phyloP scores from a whole-genome alignment of 2,888 invertebrate species.

The Lepidocyrtinus sp. region DNA sequence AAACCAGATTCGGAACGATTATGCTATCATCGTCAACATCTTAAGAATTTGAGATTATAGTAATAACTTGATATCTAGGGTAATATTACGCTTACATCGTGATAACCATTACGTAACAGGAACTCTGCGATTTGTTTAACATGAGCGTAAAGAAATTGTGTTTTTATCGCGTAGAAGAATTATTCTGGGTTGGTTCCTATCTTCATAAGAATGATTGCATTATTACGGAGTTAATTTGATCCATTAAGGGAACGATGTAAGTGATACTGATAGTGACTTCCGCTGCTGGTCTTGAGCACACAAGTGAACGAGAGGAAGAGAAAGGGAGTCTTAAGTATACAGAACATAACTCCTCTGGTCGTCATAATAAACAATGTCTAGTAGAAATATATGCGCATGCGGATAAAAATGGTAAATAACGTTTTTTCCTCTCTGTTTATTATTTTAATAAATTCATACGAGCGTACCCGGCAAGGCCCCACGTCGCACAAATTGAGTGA shows the following conservation, averaged over 20 bases:
- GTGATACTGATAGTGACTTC: conserved; percentile 65
- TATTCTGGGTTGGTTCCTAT: conserved; percentile 15
- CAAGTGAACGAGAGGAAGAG: too few relatives aligned
- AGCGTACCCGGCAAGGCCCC: too few relatives aligned
- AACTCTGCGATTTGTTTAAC: conserved; percentile 19
- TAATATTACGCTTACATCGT: conserved; percentile 34
- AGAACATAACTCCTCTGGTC: too few relatives aligned
- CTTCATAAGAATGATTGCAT: conserved; percentile 41
- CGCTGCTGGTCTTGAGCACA: conserved; percentile 49
- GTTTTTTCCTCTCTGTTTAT: too few relatives aligned
- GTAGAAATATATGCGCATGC: conserved; percentile 4
- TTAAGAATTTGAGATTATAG: too few relatives aligned
- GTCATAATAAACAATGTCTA: too few relatives aligned
- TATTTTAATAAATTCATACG: too few relatives aligned
- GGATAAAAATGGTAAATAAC: conserved; percentile 8
- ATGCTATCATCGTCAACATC: conserved; percentile 46
- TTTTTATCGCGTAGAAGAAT: conserved; percentile 28
- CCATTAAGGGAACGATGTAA: conserved; percentile 62
- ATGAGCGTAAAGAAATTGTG: too few relatives aligned
- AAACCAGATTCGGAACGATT: conserved; percentile 53
- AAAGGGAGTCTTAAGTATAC: too few relatives aligned
- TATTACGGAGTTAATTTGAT: conserved; percentile 60
- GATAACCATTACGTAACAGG: conserved; percentile 16
- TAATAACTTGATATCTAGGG: conserved; percentile 42
- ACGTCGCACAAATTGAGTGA: too few relatives aligned